Evolutionary conservation across 2,113 vertebrate genomes (phyloP).

Genomic region (Pedetes capensis): DNA sequence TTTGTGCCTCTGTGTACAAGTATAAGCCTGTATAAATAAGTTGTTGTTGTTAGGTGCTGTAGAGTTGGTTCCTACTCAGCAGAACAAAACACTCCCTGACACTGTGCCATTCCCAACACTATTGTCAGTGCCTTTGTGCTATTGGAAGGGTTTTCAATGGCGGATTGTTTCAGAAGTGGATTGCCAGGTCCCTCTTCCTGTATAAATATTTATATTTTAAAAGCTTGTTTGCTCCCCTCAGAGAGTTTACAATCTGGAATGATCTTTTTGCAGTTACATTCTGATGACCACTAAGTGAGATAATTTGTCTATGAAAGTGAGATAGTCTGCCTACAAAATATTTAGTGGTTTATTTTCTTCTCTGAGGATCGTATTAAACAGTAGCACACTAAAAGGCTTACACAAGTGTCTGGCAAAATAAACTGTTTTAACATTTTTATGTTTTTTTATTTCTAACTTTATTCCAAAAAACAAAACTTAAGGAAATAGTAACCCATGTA

Average conservation of each 20-base stretch:
- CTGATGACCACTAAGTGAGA: background rate
- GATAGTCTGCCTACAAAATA: background rate
- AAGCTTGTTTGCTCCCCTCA: background rate
- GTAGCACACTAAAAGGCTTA: background rate
- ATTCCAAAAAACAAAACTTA: background rate
- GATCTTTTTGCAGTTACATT: background rate
- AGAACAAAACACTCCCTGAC: no score
- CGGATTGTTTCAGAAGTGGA: no score
- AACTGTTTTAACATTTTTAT: background rate
- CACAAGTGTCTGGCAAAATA: background rate
- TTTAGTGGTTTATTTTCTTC: background rate
- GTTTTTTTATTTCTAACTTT: background rate
- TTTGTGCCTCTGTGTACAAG: background rate
- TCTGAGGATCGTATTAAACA: background rate
- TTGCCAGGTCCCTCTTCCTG: no score
- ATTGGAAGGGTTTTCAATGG: no score
- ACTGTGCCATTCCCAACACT: no score
- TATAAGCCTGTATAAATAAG: background rate
- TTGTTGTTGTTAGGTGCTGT: no score
- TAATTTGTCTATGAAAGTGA: background rate
- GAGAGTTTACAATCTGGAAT: background rate
- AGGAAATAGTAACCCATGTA: background rate
- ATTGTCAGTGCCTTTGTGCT: no score
- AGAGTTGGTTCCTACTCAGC: no score
- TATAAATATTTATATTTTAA: background rate